phyloP scores from a whole-genome alignment of 2,797 vertebrate species.

The Pseudochromis fuscus region DNA sequence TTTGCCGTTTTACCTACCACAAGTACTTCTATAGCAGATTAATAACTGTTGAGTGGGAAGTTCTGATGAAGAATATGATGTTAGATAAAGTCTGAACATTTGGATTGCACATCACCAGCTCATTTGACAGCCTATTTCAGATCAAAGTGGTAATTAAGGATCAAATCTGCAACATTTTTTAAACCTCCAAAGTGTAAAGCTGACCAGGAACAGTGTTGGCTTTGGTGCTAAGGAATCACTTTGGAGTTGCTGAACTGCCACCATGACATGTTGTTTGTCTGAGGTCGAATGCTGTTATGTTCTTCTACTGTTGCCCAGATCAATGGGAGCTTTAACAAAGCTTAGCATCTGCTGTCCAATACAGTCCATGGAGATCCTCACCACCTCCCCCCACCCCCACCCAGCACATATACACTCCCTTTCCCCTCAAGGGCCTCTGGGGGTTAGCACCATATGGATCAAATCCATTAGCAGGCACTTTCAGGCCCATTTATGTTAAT shows the following conservation, averaged over 20 bases:
- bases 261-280: background rate
- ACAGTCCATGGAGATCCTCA: background rate
- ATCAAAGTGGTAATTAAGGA: slow-evolving; percentile 1
- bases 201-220: background rate
- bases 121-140: no score
- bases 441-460: slow-evolving; percentile 71
- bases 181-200: background rate
- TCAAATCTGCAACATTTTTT: background rate
- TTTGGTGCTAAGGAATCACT: background rate
- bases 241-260: background rate
- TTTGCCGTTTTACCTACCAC: no score
- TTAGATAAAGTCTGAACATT: no score
- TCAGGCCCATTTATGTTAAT: slow-evolving; percentile 68
- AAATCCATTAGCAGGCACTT: slow-evolving; percentile 76
- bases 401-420: slow-evolving; percentile 16
- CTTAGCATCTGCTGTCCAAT: slow-evolving; percentile 2
- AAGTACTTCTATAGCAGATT: no score
- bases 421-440: slow-evolving; percentile 28
- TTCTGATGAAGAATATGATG: no score
- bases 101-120: no score
- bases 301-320: slow-evolving; percentile 9
- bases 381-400: slow-evolving; percentile 9
- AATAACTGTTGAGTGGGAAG: no score
- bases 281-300: background rate
- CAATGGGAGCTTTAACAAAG: slow-evolving; percentile 23